Percentiles rank a stretch among this genome's conserved stretches.
phyloP scores from a whole-genome alignment of 2,888 invertebrate species.

The Brachypalpus laphriformis region DNA sequence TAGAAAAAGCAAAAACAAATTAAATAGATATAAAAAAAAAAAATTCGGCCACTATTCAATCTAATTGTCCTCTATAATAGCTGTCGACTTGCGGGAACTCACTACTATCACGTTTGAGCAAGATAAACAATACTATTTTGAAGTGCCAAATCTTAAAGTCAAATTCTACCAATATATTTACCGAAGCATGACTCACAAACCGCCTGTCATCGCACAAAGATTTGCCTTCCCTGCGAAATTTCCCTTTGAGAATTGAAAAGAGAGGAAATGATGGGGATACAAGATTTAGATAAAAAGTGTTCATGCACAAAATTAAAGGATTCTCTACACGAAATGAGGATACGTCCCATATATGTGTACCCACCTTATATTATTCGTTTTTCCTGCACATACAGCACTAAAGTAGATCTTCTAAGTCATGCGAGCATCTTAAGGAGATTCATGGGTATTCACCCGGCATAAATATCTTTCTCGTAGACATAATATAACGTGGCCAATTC shows the following conservation, averaged over 20 bases:
- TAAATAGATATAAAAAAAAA: no score
- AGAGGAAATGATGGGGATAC: constrained; percentile 26
- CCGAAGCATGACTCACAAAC: neutral
- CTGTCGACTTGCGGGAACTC: no score
- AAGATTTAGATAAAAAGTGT: constrained; percentile 51
- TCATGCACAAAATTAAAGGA: constrained; percentile 67
- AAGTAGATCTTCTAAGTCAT: constrained; percentile 54
- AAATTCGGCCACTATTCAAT: no score
- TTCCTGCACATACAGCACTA: constrained; percentile 22
- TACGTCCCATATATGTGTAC: constrained; percentile 8
- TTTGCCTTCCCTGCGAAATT: neutral
- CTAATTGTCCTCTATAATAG: no score
- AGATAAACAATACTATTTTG: no score
- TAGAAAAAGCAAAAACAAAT: no score
- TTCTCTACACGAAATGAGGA: constrained; percentile 47
- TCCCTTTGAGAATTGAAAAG: constrained; percentile 11
- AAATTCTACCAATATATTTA: no score
- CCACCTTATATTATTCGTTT: neutral
- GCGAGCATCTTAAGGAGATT: constrained; percentile 58
- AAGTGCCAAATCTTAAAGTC: no score
- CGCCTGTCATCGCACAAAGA: neutral
- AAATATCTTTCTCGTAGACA: constrained; percentile 49
- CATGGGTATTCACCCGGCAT: constrained; percentile 52
- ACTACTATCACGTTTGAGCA: no score
- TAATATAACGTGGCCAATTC: constrained; percentile 31